Evolutionary conservation across 2,113 vertebrate species (phyloP).

Genomic region (Bucco capensis): DNA sequence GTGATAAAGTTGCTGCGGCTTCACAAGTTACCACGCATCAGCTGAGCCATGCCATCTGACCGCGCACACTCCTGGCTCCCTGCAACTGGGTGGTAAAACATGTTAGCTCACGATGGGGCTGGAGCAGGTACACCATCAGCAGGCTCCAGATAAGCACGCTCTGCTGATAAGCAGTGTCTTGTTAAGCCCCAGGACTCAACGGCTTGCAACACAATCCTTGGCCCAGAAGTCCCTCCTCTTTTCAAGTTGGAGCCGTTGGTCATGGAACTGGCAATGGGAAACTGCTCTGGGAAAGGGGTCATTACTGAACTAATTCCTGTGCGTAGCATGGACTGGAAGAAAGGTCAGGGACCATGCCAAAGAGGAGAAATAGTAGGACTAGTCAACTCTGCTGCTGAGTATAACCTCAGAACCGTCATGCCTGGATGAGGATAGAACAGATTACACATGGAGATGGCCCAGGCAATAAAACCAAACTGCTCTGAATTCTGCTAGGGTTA

Average conservation of each 20-base stretch:
- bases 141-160: constrained; percentile 30
- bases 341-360: not conserved
- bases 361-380: not conserved
- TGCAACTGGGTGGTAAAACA: constrained; percentile 62
- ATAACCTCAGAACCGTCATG: not conserved
- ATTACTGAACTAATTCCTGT: not conserved
- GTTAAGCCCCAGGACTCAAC: constrained; percentile 63
- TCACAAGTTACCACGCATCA: constrained; percentile 34
- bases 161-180: constrained; percentile 55
- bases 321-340: not conserved
- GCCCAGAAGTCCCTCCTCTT: constrained; percentile 19
- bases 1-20: constrained; percentile 61
- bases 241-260: not conserved
- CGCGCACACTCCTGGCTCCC: not conserved
- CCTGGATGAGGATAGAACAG: not conserved
- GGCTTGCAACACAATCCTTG: constrained; percentile 24
- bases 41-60: not conserved
- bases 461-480: not conserved
- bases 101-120: constrained; percentile 52
- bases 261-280: not conserved
- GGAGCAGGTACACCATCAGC: constrained; percentile 9
- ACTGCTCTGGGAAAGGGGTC: not conserved
- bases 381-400: not conserved
- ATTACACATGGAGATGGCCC: not conserved
- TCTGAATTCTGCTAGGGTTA: not conserved